Evolutionary conservation across 2,797 vertebrate species (phyloP).

Genomic region (Melopsittacus undulatus): DNA sequence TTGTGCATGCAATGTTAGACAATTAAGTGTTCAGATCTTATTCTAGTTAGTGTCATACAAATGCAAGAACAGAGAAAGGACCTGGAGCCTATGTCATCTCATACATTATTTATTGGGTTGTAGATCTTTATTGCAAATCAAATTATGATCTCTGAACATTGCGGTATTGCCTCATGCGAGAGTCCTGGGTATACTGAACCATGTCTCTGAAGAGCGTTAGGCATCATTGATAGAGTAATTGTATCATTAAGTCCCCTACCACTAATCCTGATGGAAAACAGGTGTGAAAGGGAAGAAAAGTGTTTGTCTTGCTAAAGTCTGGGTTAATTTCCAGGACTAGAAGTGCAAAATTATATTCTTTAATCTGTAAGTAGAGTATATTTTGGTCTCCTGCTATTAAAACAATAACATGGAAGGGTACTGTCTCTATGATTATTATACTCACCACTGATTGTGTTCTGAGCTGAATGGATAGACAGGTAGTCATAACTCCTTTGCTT

Average conservation of each 20-base stretch:
- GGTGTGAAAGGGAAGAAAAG: neutral
- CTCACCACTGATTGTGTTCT: slow-evolving; percentile 61
- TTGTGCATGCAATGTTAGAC: neutral
- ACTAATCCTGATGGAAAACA: neutral
- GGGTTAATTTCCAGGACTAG: neutral
- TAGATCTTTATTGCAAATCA: neutral
- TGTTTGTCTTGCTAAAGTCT: neutral
- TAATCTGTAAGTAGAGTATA: neutral
- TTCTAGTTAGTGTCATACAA: neutral
- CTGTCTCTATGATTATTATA: neutral
- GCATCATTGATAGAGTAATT: neutral
- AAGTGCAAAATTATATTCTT: neutral
- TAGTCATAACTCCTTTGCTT: slow-evolving; percentile 64
- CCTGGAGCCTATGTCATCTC: neutral
- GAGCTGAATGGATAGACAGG: slow-evolving; percentile 57
- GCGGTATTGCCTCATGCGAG: neutral
- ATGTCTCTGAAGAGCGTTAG: neutral
- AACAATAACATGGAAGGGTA: neutral
- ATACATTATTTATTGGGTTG: neutral
- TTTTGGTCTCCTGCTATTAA: neutral
- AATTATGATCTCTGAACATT: neutral
- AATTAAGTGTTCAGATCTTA: neutral
- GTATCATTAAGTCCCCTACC: neutral
- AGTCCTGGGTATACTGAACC: neutral
- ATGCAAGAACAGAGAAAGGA: neutral